Conservation (phyloP, 1,140 invertebrate genomes). For the Drosophila ohnishii region DNA sequence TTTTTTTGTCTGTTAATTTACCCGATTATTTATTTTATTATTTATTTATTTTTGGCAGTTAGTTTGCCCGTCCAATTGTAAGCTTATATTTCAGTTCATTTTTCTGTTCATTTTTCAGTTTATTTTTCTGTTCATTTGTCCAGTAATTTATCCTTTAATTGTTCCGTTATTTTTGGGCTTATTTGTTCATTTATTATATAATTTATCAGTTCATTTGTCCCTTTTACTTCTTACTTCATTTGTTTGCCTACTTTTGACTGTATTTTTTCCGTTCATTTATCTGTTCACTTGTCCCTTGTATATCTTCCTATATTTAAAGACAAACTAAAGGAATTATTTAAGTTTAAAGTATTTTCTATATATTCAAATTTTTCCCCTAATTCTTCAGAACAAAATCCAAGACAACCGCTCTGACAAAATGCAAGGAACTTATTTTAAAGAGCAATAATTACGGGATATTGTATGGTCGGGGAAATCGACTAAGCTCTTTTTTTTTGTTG, state of each 20-base stretch:
- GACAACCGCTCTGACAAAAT: not conserved
- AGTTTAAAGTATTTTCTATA: fast-evolving
- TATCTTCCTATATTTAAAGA: not conserved
- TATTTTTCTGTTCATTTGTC: not conserved
- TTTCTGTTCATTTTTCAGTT: not conserved
- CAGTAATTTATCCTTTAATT: not conserved
- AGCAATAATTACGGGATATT: slow-evolving; percentile 15
- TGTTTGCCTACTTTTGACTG: too few relatives aligned
- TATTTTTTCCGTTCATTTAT: not conserved
- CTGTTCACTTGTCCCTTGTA: not conserved
- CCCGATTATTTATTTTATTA: too few relatives aligned
- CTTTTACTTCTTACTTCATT: not conserved
- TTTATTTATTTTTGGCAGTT: not conserved
- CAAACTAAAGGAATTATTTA: not conserved
- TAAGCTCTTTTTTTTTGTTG: slow-evolving; percentile 2
- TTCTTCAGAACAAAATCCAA: not conserved
- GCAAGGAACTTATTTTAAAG: not conserved
- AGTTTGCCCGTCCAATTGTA: too few relatives aligned
- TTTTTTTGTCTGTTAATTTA: too few relatives aligned
- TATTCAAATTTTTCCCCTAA: too few relatives aligned
- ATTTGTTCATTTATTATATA: too few relatives aligned
- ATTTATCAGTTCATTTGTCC: not conserved
- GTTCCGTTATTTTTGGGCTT: not conserved
- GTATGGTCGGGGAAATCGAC: slow-evolving; percentile 12
- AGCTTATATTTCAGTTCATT: not conserved